Percentiles rank a stretch among this genome's conserved stretches.
phyloP scores from a whole-genome alignment of 1,140 invertebrate genomes.

The Scaptomyza graminum region DNA sequence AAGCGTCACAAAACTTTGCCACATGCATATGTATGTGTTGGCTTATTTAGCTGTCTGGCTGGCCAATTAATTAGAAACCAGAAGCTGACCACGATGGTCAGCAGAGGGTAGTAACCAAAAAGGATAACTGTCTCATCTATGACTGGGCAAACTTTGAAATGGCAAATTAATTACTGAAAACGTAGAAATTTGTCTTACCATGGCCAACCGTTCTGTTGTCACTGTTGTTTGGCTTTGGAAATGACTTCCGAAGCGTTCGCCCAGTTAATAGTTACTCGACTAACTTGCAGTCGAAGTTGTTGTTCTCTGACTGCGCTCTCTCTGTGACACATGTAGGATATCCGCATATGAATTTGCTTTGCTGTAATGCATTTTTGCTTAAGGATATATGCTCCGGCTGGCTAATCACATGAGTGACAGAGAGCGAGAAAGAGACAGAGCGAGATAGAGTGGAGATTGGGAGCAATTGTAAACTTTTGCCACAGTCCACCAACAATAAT shows the following conservation, averaged over 20 bases:
- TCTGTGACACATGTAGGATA: constrained; percentile 56
- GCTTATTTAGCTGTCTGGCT: constrained; percentile 54
- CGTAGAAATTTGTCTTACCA: constrained; percentile 79
- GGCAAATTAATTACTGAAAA: constrained; percentile 81
- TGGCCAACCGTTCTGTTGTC: constrained; percentile 38
- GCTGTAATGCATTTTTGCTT: constrained; percentile 63
- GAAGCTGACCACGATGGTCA: constrained; percentile 43
- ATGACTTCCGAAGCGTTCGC: constrained; percentile 67
- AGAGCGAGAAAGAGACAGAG: too few species aligned
- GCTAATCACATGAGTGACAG: constrained; percentile 32
- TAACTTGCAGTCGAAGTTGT: constrained; percentile 42
- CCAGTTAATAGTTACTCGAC: constrained; percentile 35
- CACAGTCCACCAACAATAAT: constrained; percentile 55
- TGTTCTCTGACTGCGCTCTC: not conserved
- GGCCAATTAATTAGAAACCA: constrained; percentile 77
- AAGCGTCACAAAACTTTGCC: constrained; percentile 32
- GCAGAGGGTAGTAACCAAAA: constrained; percentile 19
- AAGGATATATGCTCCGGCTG: constrained; percentile 56
- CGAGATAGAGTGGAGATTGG: too few species aligned
- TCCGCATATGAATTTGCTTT: constrained; percentile 80
- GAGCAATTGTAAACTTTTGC: constrained; percentile 54
- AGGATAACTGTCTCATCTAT: constrained; percentile 53
- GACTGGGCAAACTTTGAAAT: constrained; percentile 70
- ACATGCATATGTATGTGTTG: constrained; percentile 11
- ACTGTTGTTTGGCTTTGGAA: constrained; percentile 71